A percentile compares a stretch with the other conserved stretches of the same genome.
phyloP scores from a whole-genome alignment of 2,888 invertebrate genomes.

The Cyaniris semiargus region DNA sequence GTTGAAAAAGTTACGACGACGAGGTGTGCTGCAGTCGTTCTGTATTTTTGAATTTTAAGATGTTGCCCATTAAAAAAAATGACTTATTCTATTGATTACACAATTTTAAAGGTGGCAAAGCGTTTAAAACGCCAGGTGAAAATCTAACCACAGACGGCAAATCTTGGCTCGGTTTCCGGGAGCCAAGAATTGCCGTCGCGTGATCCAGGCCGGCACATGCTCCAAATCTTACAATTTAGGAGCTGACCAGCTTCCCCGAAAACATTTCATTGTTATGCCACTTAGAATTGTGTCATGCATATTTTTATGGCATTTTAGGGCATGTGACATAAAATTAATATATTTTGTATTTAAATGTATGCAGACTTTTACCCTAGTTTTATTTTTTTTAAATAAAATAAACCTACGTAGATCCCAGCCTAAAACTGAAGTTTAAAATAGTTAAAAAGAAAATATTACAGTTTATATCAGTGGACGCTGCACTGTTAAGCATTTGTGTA shows the following conservation, averaged over 20 bases:
- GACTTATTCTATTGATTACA: not conserved
- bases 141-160: constrained; percentile 37
- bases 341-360: too few relatives aligned
- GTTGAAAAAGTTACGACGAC: too few relatives aligned
- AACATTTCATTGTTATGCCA: constrained; percentile 29
- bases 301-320: not conserved
- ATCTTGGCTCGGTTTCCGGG: constrained; percentile 38
- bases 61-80: not conserved
- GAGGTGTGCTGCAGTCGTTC: too few relatives aligned
- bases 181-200: constrained; percentile 25
- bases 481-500: too few relatives aligned
- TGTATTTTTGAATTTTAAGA: too few relatives aligned
- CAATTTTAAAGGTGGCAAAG: not conserved
- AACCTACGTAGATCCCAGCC: too few relatives aligned
- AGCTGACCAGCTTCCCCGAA: constrained; percentile 14
- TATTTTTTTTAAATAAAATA: too few relatives aligned
- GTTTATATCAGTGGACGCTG: too few relatives aligned
- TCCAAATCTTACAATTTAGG: constrained; percentile 27
- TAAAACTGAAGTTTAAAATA: too few relatives aligned
- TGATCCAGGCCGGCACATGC: constrained; percentile 28
- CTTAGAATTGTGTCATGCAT: constrained; percentile 24
- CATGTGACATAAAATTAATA: not conserved
- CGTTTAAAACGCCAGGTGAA: constrained; percentile 37
- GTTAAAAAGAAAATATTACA: too few relatives aligned
- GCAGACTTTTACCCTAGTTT: too few relatives aligned